Evolutionary conservation across 2,113 vertebrate species (phyloP), one percentile per base, ranked within the genome.

Genomic region (Rhinolophus ferrumequinum): DNA sequence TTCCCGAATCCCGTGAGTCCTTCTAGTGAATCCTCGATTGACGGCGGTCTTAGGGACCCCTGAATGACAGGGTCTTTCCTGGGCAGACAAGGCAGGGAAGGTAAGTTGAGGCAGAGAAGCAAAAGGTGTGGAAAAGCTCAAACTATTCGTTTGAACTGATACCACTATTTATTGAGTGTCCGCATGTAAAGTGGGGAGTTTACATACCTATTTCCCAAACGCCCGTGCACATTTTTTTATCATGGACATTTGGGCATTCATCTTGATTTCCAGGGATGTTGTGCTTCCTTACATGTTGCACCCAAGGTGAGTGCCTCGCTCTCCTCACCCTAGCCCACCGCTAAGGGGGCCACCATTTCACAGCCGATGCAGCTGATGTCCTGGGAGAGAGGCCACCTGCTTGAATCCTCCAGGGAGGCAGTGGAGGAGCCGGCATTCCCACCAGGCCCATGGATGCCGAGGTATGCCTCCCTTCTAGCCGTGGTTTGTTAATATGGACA

Each of bases 261-360:
- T 33, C 33, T 47, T 79, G 79, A 14, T 22, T 58, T 44, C 26
- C 7, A 30, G 13, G 8, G 66, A 18, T 26, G 3, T 6, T 1
- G 1, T 6, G 6, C 16, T 73, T 26, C 73, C 56, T 85, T 22
- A 0, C 0, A 0, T 33, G 8, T 24, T 4, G 41, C 14, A 5
- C 28, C 15, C 0, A 6, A 50, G 50, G 6, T 0, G 6, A 64
- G 19, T 2, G 4, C 82, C 64, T 62, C 1, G 0, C 28, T 79
- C 30, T 26, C n/a, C 56, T 70, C 47, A 1, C 30, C 54, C 35
- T 52, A 15, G 28, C 15, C 22, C 13, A 5, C 4, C 16, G 4
- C 16, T 24, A 35, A 70, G 11, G 8, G 8, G 13, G 13, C 10
- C 22, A 26, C 21, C 50, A 16, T 35, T 67, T 73, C 58, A 60